Evolutionary conservation across 2,888 invertebrate species (phyloP).

Genomic region (Eumacrocentrus americanus): DNA sequence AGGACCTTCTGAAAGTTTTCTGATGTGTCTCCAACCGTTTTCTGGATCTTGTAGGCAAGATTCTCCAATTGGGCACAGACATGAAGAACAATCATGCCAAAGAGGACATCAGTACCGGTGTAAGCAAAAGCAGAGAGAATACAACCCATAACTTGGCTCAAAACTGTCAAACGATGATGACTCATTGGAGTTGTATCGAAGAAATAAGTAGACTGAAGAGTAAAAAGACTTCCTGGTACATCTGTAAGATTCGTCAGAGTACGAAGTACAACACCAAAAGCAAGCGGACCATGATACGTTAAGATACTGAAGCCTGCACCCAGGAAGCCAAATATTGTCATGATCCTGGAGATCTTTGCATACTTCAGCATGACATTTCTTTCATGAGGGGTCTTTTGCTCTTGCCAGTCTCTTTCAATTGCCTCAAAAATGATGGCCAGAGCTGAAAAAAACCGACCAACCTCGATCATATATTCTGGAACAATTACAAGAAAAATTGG

Average conservation of each 20-base stretch:
- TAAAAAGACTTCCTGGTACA: conserved; percentile 6
- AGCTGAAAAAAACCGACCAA: conserved; percentile 5
- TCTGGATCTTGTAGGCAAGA: too few relatives aligned
- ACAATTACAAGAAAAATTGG: too few relatives aligned
- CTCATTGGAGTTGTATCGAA: conserved; percentile 14
- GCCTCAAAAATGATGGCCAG: conserved; percentile 13
- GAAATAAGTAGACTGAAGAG: conserved; percentile 13
- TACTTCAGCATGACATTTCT: too few relatives aligned
- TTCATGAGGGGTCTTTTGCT: conserved; percentile 6
- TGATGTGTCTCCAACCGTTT: not conserved
- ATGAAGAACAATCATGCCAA: conserved; percentile 26
- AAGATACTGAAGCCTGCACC: not conserved
- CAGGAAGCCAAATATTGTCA: conserved; percentile 16
- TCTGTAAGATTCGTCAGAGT: conserved; percentile 24
- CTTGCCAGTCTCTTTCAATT: conserved; percentile 20
- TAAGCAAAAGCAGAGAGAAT: conserved; percentile 12
- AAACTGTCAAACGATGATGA: conserved; percentile 13
- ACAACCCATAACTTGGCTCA: conserved; percentile 12
- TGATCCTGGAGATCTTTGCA: conserved; percentile 7
- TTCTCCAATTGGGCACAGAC: conserved; percentile 26
- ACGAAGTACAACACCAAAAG: conserved; percentile 12
- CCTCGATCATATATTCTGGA: not conserved
- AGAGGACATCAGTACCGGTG: conserved; percentile 15
- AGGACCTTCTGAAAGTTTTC: conserved; percentile 3
- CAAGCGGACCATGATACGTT: conserved; percentile 4